phyloP scores from a whole-genome alignment of 2,888 invertebrate genomes.

The Apantesis nais region DNA sequence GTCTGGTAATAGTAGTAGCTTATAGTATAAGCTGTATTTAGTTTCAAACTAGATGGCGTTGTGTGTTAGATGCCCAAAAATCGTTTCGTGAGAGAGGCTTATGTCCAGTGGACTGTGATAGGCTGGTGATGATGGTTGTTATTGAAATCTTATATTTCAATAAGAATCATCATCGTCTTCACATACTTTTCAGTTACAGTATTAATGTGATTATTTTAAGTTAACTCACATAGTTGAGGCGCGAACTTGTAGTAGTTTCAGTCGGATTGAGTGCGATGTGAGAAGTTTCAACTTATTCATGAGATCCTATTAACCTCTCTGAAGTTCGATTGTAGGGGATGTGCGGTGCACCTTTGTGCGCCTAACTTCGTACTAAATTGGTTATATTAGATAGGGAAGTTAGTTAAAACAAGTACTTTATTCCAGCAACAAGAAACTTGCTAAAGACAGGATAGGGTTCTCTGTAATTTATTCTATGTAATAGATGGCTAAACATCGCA shows the following conservation, averaged over 20 bases:
- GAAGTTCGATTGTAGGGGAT: conserved; percentile 18
- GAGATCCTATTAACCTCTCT: conserved; percentile 40
- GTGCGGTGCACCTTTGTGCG: conserved; percentile 13
- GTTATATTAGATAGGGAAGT: conserved; percentile 5
- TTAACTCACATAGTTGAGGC: neutral
- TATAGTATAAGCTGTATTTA: too few relatives aligned
- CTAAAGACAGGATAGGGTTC: neutral
- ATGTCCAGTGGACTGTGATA: too few relatives aligned
- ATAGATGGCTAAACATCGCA: neutral
- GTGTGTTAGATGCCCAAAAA: too few relatives aligned
- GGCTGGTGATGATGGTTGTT: too few relatives aligned
- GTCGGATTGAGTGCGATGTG: conserved; percentile 25
- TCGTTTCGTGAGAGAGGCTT: too few relatives aligned
- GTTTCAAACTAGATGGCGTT: too few relatives aligned
- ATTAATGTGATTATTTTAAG: neutral
- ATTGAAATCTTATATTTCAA: too few relatives aligned
- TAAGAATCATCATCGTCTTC: neutral
- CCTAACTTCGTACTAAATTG: conserved; percentile 3
- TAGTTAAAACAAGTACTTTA: neutral
- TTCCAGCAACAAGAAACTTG: neutral
- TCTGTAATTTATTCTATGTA: neutral
- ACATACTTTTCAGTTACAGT: neutral
- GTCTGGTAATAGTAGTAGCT: too few relatives aligned
- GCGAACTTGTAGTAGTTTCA: conserved; percentile 12
- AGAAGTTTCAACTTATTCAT: conserved; percentile 48